Conservation (phyloP, 2,113 vertebrate species). For the Anas platyrhynchos region DNA sequence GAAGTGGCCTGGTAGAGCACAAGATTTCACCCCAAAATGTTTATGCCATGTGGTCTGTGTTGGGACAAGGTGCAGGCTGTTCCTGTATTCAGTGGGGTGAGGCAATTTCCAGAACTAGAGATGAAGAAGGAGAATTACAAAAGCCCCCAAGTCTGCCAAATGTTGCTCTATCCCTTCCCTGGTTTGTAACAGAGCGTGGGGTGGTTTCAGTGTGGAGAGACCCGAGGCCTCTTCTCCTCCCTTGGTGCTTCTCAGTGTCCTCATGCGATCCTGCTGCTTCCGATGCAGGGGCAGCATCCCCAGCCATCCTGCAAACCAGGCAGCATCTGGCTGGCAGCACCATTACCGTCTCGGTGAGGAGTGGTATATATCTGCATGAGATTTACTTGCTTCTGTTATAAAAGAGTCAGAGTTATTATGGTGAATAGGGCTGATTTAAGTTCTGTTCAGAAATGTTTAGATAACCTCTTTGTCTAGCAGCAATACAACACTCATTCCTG, state of each 20-base stretch:
- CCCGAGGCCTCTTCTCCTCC: not conserved
- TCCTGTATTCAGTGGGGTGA: not conserved
- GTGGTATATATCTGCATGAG: not conserved
- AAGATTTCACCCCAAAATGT: not conserved
- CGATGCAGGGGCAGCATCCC: not conserved
- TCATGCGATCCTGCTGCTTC: not conserved
- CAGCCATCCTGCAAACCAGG: not conserved
- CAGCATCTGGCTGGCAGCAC: not conserved
- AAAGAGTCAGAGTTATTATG: not conserved
- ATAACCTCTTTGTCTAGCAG: not conserved
- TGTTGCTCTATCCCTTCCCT: not conserved
- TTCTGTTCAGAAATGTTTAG: not conserved
- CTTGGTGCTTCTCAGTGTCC: not conserved
- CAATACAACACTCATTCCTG: not conserved
- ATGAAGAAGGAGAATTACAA: not conserved
- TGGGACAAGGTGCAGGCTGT: not conserved
- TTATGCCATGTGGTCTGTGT: rapidly evolving
- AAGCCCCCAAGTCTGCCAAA: not conserved
- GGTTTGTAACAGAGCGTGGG: not conserved
- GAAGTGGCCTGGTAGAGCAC: not conserved
- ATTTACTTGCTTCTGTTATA: not conserved
- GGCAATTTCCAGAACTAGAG: not conserved
- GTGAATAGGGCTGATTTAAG: not conserved
- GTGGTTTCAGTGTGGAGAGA: not conserved
- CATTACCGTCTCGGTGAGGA: not conserved